Evolutionary conservation across 2,888 invertebrate species (phyloP).

Genomic region (Chouioia cunea): DNA sequence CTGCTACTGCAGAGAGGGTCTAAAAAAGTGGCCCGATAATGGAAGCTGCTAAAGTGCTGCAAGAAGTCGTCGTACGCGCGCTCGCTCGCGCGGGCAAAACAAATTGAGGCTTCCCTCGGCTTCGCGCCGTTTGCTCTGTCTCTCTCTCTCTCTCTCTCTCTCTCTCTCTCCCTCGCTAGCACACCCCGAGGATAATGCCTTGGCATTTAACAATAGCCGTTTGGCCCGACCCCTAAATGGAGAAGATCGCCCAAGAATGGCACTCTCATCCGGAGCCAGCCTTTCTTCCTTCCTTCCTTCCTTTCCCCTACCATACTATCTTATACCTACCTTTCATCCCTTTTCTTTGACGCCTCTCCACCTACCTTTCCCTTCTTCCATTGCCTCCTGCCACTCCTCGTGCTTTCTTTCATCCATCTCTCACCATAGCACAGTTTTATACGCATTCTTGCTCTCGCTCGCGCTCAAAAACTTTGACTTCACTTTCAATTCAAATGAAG

Average conservation of each 20-base stretch:
- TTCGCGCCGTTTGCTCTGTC: background rate
- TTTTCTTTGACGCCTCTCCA: conserved; percentile 8
- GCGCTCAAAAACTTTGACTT: background rate
- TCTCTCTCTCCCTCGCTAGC: no score
- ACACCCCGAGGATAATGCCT: conserved; percentile 56
- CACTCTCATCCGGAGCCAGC: conserved; percentile 34
- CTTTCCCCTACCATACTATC: background rate
- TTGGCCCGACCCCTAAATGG: conserved; percentile 46
- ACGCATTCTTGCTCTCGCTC: background rate
- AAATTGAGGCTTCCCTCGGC: conserved; percentile 59
- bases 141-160: no score
- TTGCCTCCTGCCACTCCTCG: background rate
- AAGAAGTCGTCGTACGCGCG: conserved; percentile 50
- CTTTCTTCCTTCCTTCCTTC: background rate
- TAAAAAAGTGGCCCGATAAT: conserved; percentile 52
- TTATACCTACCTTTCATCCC: conserved; percentile 11
- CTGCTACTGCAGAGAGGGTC: conserved; percentile 1
- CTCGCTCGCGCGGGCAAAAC: conserved; percentile 54
- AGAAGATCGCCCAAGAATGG: conserved; percentile 41
- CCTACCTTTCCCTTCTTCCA: conserved; percentile 28
- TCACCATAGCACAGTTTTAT: background rate
- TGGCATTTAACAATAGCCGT: conserved; percentile 61
- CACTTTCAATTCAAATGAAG: background rate
- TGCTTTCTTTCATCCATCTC: conserved; percentile 6
- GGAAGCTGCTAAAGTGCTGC: conserved; percentile 48